Evolutionary conservation across 2,888 invertebrate genomes (phyloP).

Genomic region (Hemistola chrysoprasaria): DNA sequence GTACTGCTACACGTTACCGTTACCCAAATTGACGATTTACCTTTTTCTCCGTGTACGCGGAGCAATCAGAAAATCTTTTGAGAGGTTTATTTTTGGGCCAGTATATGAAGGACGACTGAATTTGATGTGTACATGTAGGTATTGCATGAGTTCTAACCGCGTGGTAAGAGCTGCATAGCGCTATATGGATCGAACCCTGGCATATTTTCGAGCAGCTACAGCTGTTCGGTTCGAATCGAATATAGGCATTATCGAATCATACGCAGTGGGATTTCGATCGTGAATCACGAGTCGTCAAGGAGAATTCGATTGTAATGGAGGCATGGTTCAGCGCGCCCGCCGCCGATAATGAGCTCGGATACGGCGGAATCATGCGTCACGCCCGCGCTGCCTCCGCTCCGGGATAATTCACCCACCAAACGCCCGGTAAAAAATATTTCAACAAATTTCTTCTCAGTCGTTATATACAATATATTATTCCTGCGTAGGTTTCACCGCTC

Average conservation of each 20-base stretch:
- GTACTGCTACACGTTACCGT: constrained; percentile 45
- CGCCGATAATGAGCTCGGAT: constrained; percentile 64
- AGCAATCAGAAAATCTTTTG: constrained; percentile 22
- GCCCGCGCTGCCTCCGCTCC: constrained; percentile 41
- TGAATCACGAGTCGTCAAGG: constrained; percentile 70
- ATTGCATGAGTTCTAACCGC: constrained; percentile 4
- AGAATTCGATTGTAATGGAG: constrained; percentile 64
- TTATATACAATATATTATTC: constrained; percentile 27
- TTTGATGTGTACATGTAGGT: constrained; percentile 3
- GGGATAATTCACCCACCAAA: constrained; percentile 52
- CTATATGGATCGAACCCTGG: constrained; percentile 2
- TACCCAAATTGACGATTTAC: constrained; percentile 52
- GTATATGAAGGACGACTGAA: constrained; percentile 3
- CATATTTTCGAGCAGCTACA: constrained; percentile 11
- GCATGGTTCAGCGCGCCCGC: constrained; percentile 58
- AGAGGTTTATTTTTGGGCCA: constrained; percentile 16
- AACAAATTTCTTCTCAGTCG: constrained; percentile 50
- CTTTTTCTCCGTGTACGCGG: constrained; percentile 32
- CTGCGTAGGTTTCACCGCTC: constrained; percentile 15
- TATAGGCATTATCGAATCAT: constrained; percentile 44
- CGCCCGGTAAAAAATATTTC: constrained; percentile 59
- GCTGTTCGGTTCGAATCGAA: constrained; percentile 16
- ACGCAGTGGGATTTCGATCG: constrained; percentile 56
- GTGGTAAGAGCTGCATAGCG: constrained; percentile 8
- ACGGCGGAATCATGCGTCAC: constrained; percentile 56